Evolutionary conservation across 2,888 invertebrate genomes (phyloP).

Genomic region (Ariolimax columbianus): DNA sequence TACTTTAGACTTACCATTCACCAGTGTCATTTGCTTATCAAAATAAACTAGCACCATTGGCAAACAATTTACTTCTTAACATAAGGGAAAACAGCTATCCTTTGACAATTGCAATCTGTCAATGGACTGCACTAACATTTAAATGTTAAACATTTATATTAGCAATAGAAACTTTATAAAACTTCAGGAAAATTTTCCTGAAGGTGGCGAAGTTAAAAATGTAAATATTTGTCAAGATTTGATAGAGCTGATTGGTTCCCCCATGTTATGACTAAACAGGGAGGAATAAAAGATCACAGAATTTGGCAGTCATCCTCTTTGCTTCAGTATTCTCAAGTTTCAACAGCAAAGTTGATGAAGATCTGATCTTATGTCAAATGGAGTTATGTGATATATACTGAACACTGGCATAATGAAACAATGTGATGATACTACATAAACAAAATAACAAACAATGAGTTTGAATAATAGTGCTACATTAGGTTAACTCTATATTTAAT

Average conservation of each 20-base stretch:
- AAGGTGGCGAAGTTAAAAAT: background rate
- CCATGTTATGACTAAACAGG: conserved; percentile 25
- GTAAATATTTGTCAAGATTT: background rate
- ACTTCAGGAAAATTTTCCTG: background rate
- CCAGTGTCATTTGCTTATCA: conserved; percentile 15
- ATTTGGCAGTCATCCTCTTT: background rate
- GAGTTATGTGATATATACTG: background rate
- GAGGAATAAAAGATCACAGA: background rate
- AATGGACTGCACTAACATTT: background rate
- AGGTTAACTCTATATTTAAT: too few relatives aligned
- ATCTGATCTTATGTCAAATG: background rate
- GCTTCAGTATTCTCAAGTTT: background rate
- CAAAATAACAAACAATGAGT: too few relatives aligned
- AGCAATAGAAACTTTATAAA: too few relatives aligned
- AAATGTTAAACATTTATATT: too few relatives aligned
- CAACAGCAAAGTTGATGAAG: background rate
- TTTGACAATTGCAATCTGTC: background rate
- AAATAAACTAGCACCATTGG: conserved; percentile 2
- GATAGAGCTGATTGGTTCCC: background rate
- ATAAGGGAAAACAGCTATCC: conserved; percentile 12
- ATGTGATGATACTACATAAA: too few relatives aligned
- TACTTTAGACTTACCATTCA: background rate
- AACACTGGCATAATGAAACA: background rate
- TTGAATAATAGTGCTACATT: too few relatives aligned
- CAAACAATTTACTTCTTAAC: conserved; percentile 5